Conservation (phyloP, 2,888 invertebrate species). For the Rhaphigaster nebulosa region DNA sequence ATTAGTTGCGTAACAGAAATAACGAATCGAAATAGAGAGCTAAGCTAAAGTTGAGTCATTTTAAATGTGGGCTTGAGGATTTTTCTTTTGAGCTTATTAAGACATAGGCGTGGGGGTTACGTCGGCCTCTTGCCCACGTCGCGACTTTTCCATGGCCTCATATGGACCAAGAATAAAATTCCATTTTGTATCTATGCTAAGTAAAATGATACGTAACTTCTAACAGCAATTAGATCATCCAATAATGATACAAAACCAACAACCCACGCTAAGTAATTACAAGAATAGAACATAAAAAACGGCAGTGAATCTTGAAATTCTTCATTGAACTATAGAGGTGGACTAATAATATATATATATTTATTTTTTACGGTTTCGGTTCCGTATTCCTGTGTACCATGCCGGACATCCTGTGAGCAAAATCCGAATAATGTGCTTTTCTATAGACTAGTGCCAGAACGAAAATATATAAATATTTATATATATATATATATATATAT, state of each 20-base stretch:
- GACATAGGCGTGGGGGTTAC: background rate
- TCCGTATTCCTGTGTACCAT: too few species aligned
- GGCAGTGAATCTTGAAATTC: too few species aligned
- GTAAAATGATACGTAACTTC: background rate
- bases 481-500: too few species aligned
- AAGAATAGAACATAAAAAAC: too few species aligned
- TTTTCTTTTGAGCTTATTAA: constrained; percentile 36
- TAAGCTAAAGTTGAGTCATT: background rate
- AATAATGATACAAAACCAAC: background rate
- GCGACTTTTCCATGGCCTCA: background rate
- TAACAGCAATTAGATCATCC: background rate
- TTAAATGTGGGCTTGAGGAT: constrained; percentile 16
- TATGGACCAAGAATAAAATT: background rate
- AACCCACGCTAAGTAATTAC: background rate
- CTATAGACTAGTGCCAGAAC: too few species aligned
- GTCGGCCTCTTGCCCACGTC: background rate
- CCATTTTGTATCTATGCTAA: background rate
- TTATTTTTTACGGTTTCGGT: too few species aligned
- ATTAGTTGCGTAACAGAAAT: background rate
- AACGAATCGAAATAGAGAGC: background rate
- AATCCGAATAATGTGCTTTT: too few species aligned
- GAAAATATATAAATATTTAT: too few species aligned
- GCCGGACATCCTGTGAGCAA: too few species aligned
- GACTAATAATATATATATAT: too few species aligned
- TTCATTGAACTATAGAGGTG: too few species aligned